Base-by-base conservation (phyloP, 2,797 vertebrate species). In the Adrianichthys oophorus region DNA sequence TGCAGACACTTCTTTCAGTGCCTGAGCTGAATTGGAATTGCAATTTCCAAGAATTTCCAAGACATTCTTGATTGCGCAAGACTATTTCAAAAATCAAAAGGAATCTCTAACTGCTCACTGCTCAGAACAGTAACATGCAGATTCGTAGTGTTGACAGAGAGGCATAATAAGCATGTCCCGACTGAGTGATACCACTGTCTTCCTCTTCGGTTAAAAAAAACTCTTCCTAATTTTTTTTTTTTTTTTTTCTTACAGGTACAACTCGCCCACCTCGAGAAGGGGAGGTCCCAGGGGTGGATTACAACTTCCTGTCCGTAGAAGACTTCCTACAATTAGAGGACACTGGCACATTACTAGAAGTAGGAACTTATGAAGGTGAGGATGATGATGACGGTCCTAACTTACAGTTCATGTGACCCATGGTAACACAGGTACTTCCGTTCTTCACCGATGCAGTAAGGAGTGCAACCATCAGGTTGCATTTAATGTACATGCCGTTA, bases 351-450 rank as follows among this genome's bases (percentile, higher is more conserved):
- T 94, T 99, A 78, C 89, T 99, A 79, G 96, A 99, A 94, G 93
- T 97, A 59, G 96, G 96, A 87, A 97, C 96, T 17, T 98, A 99
- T 74, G 95, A 99, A 91, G 96, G 97, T 99, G 84, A 84, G 83
- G 59, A 55, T n/a, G 56, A 64, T 17, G 8, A 23, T 54, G 56
- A 75, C 56, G 56, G 79, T 74, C 4, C 41, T 42, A 67, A 56
- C 43, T 49, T 74, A 67, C 67, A 50, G 26, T 56, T 49, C 8
- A 41, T 56, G 62, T 32, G 41, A 59, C 24, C 52, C 53, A 18
- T 40, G 26, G 37, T 45, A 6, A 56, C 17, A 21, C 84, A 81
- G 79, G 74, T 82, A 73, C 79, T 59, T 74, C 23, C 62, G 68
- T 85, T 84, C 60, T 59, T 76, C 66, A 67, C 68, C 44, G 63